phyloP scores from a whole-genome alignment of 2,888 invertebrate genomes.

The Synanthedon formicaeformis region DNA sequence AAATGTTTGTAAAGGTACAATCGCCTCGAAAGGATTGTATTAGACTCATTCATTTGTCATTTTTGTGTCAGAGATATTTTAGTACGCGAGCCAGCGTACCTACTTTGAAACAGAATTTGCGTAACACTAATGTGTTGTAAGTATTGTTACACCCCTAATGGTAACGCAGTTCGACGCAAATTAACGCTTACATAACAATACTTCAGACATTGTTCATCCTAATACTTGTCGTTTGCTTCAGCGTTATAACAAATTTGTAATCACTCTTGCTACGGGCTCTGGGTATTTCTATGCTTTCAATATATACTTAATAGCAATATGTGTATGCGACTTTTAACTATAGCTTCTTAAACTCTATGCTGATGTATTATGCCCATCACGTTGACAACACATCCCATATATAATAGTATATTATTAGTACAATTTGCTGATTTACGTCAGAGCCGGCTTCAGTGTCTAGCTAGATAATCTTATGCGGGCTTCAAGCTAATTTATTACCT shows the following conservation, averaged over 20 bases:
- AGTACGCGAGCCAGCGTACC: slow-evolving; percentile 38
- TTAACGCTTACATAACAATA: slow-evolving; percentile 60
- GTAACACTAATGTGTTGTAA: slow-evolving; percentile 62
- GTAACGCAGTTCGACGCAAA: slow-evolving; percentile 52
- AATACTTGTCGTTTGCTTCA: slow-evolving; percentile 65
- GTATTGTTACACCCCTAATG: slow-evolving; percentile 40
- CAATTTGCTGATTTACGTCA: slow-evolving; percentile 63
- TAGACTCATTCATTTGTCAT: slow-evolving; percentile 46
- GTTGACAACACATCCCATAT: slow-evolving; percentile 58
- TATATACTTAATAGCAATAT: slow-evolving; percentile 54
- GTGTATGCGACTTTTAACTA: slow-evolving; percentile 63
- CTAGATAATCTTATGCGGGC: slow-evolving; percentile 67
- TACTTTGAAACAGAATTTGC: slow-evolving; percentile 30
- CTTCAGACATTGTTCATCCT: slow-evolving; percentile 59
- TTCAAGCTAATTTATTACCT: slow-evolving; percentile 53
- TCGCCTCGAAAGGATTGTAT: slow-evolving; percentile 1
- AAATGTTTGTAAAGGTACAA: background rate
- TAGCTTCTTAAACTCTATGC: slow-evolving; percentile 68
- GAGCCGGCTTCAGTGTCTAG: slow-evolving; percentile 69
- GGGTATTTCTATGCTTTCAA: slow-evolving; percentile 70
- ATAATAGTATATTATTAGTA: slow-evolving; percentile 63
- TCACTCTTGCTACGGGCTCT: slow-evolving; percentile 65
- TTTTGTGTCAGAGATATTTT: slow-evolving; percentile 46
- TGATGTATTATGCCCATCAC: slow-evolving; percentile 64
- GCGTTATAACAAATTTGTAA: slow-evolving; percentile 58